A percentile compares a stretch with the other conserved stretches of the same genome.
Evolutionary conservation across 2,888 invertebrate species (phyloP).

Genomic region (Teleogryllus oceanicus): DNA sequence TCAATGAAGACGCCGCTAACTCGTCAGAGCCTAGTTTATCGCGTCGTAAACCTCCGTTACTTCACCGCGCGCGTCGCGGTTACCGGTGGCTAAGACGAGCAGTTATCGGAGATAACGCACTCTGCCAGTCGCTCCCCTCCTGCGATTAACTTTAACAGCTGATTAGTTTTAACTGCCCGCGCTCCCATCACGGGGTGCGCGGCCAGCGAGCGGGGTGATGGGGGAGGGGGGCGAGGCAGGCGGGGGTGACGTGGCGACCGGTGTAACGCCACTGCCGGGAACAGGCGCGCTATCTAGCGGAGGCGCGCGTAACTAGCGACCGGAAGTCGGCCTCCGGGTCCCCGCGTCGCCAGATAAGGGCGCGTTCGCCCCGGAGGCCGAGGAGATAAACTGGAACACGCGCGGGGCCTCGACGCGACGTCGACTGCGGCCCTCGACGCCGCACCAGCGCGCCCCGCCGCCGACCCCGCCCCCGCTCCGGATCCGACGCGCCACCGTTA

Average conservation of each 20-base stretch:
- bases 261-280: not conserved
- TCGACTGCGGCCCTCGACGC: not conserved
- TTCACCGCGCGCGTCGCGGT: too few species aligned
- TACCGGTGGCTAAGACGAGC: not conserved
- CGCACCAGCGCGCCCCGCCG: too few species aligned
- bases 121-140: not conserved
- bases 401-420: not conserved
- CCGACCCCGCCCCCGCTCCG: too few species aligned
- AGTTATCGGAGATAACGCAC: conserved; percentile 10
- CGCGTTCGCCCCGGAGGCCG: not conserved
- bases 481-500: too few species aligned
- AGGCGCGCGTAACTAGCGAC: not conserved
- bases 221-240: not conserved
- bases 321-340: not conserved
- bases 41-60: too few species aligned
- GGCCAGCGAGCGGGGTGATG: not conserved
- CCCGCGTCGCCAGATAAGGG: not conserved
- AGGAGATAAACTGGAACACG: not conserved
- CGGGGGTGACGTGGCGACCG: too few species aligned
- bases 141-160: not conserved
- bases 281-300: not conserved
- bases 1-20: too few species aligned
- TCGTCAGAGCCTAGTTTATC: too few species aligned
- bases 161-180: not conserved
- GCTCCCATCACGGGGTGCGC: not conserved